phyloP scores from a whole-genome alignment of 2,888 invertebrate species.

The Tinea semifulvella region DNA sequence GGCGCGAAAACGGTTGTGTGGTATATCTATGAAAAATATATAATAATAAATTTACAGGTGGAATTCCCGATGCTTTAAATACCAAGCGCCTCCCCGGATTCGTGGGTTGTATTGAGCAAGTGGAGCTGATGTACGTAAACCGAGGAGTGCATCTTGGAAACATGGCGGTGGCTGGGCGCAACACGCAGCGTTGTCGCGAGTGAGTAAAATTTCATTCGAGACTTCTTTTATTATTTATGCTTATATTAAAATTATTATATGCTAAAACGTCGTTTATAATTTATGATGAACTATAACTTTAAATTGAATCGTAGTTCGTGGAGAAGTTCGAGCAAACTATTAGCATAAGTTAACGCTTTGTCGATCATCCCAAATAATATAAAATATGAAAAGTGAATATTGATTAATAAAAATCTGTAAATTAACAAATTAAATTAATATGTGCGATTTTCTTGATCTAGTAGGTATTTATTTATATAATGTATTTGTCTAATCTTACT shows the following conservation, averaged over 20 bases:
- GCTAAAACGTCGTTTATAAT: background rate
- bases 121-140: slow-evolving; percentile 74
- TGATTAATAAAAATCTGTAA: too few relatives aligned
- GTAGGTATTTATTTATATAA: too few relatives aligned
- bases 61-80: slow-evolving; percentile 77
- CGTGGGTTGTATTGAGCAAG: slow-evolving; percentile 83
- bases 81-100: slow-evolving; percentile 81
- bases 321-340: too few relatives aligned
- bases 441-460: too few relatives aligned
- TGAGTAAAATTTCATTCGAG: slow-evolving; percentile 48
- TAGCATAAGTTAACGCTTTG: too few relatives aligned
- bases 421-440: too few relatives aligned
- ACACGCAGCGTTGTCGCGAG: slow-evolving; percentile 84
- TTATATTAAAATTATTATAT: background rate
- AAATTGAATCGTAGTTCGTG: background rate
- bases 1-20: too few relatives aligned
- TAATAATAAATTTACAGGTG: slow-evolving; percentile 66
- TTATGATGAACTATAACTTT: background rate
- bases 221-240: background rate
- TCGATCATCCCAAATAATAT: too few relatives aligned
- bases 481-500: too few relatives aligned
- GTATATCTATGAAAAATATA: too few relatives aligned
- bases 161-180: slow-evolving; percentile 78
- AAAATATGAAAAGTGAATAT: too few relatives aligned
- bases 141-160: slow-evolving; percentile 76